These are phyloP conservation scores for Oncorhynchus gorbuscha DNA, from an alignment of 2,113 vertebrate species.

Conservation along the genomic window DNA sequence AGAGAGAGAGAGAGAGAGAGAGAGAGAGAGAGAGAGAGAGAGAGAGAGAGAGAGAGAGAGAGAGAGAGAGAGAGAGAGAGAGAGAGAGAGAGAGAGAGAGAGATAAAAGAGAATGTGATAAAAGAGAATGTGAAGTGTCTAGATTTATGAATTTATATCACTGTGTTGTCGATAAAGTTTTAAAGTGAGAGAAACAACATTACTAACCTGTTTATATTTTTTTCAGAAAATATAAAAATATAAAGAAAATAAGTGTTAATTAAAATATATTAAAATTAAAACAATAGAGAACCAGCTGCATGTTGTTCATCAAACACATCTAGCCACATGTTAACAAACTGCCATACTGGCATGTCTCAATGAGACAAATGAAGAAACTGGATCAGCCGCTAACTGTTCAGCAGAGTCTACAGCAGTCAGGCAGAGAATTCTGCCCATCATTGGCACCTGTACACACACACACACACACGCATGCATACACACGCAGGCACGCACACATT, in stretches of 20 bases:
- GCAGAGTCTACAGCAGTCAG: background rate
- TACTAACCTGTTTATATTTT: background rate
- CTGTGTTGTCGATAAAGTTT: background rate
- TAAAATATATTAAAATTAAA: background rate
- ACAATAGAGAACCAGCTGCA: background rate
- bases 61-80: too few species aligned
- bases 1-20: background rate
- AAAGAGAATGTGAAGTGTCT: too few species aligned
- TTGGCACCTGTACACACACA: background rate
- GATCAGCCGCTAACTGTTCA: too few species aligned
- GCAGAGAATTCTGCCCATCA: background rate
- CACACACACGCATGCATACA: background rate
- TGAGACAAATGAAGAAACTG: background rate
- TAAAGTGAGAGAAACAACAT: background rate
- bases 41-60: background rate
- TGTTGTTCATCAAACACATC: background rate
- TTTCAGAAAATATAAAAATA: too few species aligned
- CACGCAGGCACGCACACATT: slow-evolving; percentile 4
- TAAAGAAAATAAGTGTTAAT: background rate
- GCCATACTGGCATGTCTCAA: background rate
- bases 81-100: too few species aligned
- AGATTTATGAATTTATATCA: too few species aligned
- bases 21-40: background rate
- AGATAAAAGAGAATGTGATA: too few species aligned
- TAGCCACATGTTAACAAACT: background rate